Base-by-base conservation (phyloP, 2,888 invertebrate genomes). In the Euzophera pinguis region DNA sequence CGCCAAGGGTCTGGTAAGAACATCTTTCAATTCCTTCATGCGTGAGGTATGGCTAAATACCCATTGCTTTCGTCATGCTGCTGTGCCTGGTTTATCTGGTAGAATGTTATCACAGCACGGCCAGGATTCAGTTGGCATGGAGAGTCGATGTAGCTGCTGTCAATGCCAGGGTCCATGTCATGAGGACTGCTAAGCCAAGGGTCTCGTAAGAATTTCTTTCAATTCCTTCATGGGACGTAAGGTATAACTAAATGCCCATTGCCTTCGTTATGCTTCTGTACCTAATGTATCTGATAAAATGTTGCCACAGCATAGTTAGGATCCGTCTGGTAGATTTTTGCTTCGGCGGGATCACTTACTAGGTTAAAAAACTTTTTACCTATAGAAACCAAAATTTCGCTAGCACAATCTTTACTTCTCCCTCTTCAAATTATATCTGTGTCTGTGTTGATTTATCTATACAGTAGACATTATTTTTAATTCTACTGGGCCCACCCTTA, bases 21-120 rank as follows among this genome's bases (percentile, higher is more conserved):
- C 10, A 13, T 2, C n/a, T n/a, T n/a, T n/a, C n/a, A n/a, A n/a
- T n/a, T 32, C 32, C 13, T 14, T 10, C 13, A 22, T 22, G n/a
- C 72, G 94, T 95, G 56, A 95, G 95, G 45, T 95, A 95, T 88
- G 93, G 95, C 55, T 96, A 95, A 83, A 95, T 96, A 59, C 96
- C 96, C 5, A 93, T 95, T 53, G 95, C 95, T 13, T 95, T 96
- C 77, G 93, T 95, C 65, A 91, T 94, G 47, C 93, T 95, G 76
- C 89, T 96, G 34, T 96, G 96, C 82, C 82, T 96, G 62, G 94
- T 96, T 41, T 96, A 96, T 80, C 85, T 96, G 64, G 94, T 95
- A 69, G 96, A 96, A 78, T 96, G 96, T 75, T 96, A 95, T 91
- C 95, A 95, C 77, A 94, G 95, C 65, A 94, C 94, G 8, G 94